These are phyloP conservation scores for Eulemur macaco DNA, from an alignment of 2,113 vertebrate genomes.

Conservation along the genomic window DNA sequence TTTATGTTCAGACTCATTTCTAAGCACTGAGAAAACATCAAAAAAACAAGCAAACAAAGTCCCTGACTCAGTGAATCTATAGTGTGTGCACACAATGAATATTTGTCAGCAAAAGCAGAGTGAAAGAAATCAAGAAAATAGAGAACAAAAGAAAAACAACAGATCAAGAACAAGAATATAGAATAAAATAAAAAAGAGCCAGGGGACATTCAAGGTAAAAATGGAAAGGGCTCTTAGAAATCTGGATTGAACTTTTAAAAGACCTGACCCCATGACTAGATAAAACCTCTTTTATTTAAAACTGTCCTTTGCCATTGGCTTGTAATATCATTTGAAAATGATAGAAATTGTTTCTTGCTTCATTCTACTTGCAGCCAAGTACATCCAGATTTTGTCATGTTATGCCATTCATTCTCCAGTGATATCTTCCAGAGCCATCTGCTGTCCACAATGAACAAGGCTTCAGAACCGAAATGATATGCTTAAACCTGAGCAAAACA, in stretches of 20 bases:
- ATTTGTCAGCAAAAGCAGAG: background rate
- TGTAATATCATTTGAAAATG: background rate
- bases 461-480: slow-evolving; percentile 20
- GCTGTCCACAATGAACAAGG: slow-evolving; percentile 51
- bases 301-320: background rate
- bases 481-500: slow-evolving; percentile 41
- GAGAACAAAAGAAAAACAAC: background rate
- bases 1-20: background rate
- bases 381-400: background rate
- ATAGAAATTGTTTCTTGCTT: background rate
- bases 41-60: background rate
- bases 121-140: background rate
- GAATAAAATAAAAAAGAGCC: background rate
- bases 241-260: background rate
- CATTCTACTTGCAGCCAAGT: background rate
- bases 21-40: background rate
- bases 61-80: background rate
- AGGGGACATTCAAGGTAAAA: background rate
- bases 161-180: background rate
- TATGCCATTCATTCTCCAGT: background rate
- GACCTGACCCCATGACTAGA: background rate
- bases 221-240: background rate
- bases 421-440: slow-evolving; percentile 59
- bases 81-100: background rate
- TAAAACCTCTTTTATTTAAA: slow-evolving; percentile 7